Conservation (phyloP, 2,888 invertebrate species). For the Oxyteleia sp. region DNA sequence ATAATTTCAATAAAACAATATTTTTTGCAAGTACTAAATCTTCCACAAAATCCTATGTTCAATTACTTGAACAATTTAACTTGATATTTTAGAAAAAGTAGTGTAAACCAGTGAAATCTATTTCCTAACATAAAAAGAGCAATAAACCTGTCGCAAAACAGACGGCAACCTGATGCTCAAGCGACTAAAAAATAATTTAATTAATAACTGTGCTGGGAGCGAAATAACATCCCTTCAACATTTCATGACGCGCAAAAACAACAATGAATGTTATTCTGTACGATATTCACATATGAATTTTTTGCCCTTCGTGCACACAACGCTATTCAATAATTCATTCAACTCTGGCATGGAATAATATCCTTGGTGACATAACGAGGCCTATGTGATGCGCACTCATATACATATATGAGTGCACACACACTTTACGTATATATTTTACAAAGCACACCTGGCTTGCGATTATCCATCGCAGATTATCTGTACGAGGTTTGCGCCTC, state of each 20-base stretch:
- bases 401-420: not conserved
- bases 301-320: slow-evolving; percentile 61
- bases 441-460: slow-evolving; percentile 52
- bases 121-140: no score
- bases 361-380: slow-evolving; percentile 32
- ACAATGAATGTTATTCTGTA: slow-evolving; percentile 32
- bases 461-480: slow-evolving; percentile 54
- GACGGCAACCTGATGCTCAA: no score
- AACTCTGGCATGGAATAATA: slow-evolving; percentile 76
- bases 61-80: no score
- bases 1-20: no score
- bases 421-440: slow-evolving; percentile 33
- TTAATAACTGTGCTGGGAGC: not conserved
- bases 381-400: not conserved
- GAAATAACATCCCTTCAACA: slow-evolving; percentile 12
- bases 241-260: slow-evolving; percentile 7
- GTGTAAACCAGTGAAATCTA: not conserved
- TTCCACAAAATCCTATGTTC: no score
- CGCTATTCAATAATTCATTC: slow-evolving; percentile 80
- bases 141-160: no score
- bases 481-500: slow-evolving; percentile 14
- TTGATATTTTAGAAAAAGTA: no score
- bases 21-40: no score
- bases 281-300: slow-evolving; percentile 42
- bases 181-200: slow-evolving; percentile 7